Base-by-base conservation (phyloP, 2,888 invertebrate species). In the Pachymerium ferrugineum region DNA sequence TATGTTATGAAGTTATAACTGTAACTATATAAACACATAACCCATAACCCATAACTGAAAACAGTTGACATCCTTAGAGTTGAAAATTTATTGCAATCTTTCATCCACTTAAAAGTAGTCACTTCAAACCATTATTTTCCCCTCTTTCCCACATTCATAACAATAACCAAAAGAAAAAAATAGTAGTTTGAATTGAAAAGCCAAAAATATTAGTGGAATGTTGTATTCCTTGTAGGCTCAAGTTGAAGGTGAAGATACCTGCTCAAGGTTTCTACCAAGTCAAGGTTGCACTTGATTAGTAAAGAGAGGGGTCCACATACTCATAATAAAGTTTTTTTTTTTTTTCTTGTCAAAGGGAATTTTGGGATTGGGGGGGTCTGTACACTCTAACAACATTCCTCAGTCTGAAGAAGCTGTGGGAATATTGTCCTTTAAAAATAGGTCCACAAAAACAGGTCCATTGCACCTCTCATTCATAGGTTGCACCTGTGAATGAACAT, bases 191-290 rank as follows among this genome's bases (percentile, higher is more conserved):
- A 54, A 25, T 54, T 25, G 25, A 25, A 62, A 62, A 62, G 22
- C 28, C 28, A 62, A 62, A 62, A 62, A 62, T 62, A 62, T 28
- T 28, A 62, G 62, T 22, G 62, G 62, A 62, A 62, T 62, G 62
- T 62, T 12, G 62, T 62, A 62, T 62, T 62, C 28, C 62, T 62
- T 62, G 62, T 62, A 62, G 62, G 62, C 28, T n/a, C 25, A 62
- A 62, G 62, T 62, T 62, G 62, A 62, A 62, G 62, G 62, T 62
- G 62, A 62, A 62, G 62, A 62, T 62, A 62, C 62, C 62, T 62
- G 62, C 62, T 62, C 62, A 62, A 62, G 62, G 62, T 62, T 62
- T 62, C 62, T 62, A 62, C 62, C 25, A 62, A n/a, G 62, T 62
- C 62, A 62, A 62, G 62, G 62, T 62, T 62, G 62, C 62, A 62